phyloP scores from a whole-genome alignment of 2,113 vertebrate species.

The Microtus montanus region DNA sequence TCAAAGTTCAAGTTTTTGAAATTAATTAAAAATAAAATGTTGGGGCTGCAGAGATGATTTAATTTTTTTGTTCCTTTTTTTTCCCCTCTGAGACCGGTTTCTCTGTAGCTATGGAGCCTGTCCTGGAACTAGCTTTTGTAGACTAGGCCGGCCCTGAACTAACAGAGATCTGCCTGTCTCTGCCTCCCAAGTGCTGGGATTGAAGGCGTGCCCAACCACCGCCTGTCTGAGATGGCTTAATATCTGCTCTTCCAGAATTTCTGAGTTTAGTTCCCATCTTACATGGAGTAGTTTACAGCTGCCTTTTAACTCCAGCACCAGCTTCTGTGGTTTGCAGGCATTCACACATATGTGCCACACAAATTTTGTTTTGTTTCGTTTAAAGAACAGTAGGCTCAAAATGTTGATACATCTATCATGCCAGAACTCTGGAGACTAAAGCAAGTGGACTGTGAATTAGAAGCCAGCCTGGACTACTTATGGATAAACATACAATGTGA shows the following conservation, averaged over 20 bases:
- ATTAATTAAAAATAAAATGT: neutral
- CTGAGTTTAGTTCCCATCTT: neutral
- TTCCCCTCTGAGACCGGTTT: no score
- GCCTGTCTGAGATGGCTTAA: neutral
- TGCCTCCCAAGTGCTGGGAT: no score
- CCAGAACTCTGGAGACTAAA: neutral
- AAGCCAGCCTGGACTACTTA: neutral
- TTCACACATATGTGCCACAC: neutral
- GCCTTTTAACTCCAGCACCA: neutral
- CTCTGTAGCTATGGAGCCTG: no score
- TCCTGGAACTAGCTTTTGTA: no score
- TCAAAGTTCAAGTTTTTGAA: slow-evolving; percentile 44
- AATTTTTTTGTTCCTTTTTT: no score
- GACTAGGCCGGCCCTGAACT: no score
- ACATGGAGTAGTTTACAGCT: neutral
- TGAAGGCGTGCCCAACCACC: no score
- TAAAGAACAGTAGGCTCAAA: neutral
- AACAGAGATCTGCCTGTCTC: no score
- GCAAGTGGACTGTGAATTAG: neutral
- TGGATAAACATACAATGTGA: no score
- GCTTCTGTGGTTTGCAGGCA: neutral
- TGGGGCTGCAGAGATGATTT: neutral
- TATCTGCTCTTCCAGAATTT: neutral
- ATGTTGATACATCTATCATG: neutral
- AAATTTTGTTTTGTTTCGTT: neutral